These are phyloP conservation scores for Leptinotarsa defecta DNA, from an alignment of 1,140 invertebrate genomes.

Conservation along the genomic window DNA sequence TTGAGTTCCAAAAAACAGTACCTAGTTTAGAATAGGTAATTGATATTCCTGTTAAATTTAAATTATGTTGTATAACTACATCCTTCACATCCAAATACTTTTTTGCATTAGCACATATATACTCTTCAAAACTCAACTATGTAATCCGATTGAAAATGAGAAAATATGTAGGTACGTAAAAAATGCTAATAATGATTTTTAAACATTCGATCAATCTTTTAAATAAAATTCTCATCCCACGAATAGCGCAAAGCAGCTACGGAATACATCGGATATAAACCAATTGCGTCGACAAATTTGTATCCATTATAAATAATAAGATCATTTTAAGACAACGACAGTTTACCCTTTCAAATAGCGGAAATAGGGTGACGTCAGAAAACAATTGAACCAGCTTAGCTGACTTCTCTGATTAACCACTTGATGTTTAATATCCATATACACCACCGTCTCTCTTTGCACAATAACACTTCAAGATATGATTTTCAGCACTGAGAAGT, in stretches of 20 bases:
- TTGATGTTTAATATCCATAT: conserved; percentile 31
- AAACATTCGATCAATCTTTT: not conserved
- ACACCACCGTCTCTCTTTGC: conserved; percentile 8
- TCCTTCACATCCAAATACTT: too few species aligned
- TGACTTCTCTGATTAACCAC: conserved; percentile 30
- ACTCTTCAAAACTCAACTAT: too few species aligned
- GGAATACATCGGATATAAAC: conserved; percentile 23
- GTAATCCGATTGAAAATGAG: too few species aligned
- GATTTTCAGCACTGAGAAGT: not conserved
- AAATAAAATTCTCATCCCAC: not conserved
- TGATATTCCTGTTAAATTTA: too few species aligned
- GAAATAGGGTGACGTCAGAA: conserved; percentile 38
- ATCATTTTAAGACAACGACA: conserved; percentile 36
- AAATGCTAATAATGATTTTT: not conserved
- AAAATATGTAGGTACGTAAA: not conserved
- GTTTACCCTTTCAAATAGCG: conserved; percentile 35
- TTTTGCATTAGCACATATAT: too few species aligned
- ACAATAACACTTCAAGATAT: conserved; percentile 10
- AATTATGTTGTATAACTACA: too few species aligned
- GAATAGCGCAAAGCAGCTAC: too few species aligned
- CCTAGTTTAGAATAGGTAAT: too few species aligned
- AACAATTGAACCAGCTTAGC: conserved; percentile 31
- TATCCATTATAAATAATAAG: conserved; percentile 42
- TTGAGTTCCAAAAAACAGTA: too few species aligned
- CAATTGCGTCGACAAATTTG: conserved; percentile 36